phyloP scores from a whole-genome alignment of 2,888 invertebrate genomes.

The Lacanobia wlatinum region DNA sequence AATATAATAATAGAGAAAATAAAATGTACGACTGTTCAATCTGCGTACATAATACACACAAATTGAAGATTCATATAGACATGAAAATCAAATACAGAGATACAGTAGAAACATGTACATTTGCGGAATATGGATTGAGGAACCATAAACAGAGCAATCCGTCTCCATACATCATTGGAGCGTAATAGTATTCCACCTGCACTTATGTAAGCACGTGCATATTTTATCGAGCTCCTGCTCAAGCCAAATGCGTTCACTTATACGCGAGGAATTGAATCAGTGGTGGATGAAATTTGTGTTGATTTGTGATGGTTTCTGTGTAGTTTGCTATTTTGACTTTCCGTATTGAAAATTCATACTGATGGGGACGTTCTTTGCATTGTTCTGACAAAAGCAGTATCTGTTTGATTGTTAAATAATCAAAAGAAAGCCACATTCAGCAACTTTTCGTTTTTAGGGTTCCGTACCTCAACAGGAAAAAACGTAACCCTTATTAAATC shows the following conservation, averaged over 20 bases:
- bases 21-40: too few species aligned
- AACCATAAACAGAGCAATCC: conserved; percentile 46
- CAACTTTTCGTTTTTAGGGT: too few species aligned
- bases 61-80: too few species aligned
- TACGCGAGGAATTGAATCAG: conserved; percentile 46
- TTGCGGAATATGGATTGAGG: conserved; percentile 20
- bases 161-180: conserved; percentile 47
- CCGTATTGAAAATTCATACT: not conserved
- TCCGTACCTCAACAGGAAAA: too few species aligned
- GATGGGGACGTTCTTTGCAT: not conserved
- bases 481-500: too few species aligned
- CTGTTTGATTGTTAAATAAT: too few species aligned
- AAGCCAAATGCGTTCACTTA: conserved; percentile 50
- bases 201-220: conserved; percentile 56
- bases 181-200: conserved; percentile 49
- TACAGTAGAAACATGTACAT: conserved; percentile 8
- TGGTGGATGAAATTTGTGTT: conserved; percentile 17
- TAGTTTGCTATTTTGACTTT: conserved; percentile 2
- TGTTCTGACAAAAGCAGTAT: not conserved
- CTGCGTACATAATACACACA: too few species aligned
- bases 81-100: conserved; percentile 3
- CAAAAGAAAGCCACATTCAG: too few species aligned
- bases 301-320: conserved; percentile 17
- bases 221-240: conserved; percentile 45
- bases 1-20: too few species aligned